Evolutionary conservation across 2,888 invertebrate species (phyloP).

Genomic region (Nesidiocoris tenuis): DNA sequence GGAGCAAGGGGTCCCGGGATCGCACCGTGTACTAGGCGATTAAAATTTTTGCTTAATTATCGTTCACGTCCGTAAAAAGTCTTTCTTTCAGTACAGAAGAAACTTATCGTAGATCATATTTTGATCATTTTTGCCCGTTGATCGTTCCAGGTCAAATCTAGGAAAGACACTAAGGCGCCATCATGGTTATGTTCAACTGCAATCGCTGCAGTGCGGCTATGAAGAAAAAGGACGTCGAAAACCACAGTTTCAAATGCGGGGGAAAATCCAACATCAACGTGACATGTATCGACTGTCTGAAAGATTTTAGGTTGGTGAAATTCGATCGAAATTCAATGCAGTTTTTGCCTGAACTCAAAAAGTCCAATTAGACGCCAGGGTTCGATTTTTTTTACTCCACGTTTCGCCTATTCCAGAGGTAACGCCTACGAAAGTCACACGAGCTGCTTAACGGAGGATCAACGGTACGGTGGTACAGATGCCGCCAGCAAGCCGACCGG

Average conservation of each 20-base stretch:
- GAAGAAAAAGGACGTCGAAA: constrained; percentile 88
- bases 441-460: constrained; percentile 46
- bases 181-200: constrained; percentile 93
- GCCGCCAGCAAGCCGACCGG: constrained; percentile 34
- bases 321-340: background rate
- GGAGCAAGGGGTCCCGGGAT: too few species aligned
- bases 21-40: too few species aligned
- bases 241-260: constrained; percentile 60
- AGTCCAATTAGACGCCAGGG: too few species aligned
- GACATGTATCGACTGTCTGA: constrained; percentile 48
- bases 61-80: too few species aligned
- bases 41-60: too few species aligned
- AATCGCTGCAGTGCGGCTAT: constrained; percentile 86
- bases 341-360: background rate
- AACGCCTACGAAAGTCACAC: constrained; percentile 44
- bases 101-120: too few species aligned
- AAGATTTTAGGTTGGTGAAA: constrained; percentile 48
- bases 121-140: too few species aligned
- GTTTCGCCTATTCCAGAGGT: constrained; percentile 43
- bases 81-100: too few species aligned
- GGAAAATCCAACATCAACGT: constrained; percentile 37
- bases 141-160: too few species aligned
- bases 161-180: too few species aligned
- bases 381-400: too few species aligned
- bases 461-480: constrained; percentile 47